These are phyloP conservation scores for Calameuta filiformis DNA, from an alignment of 2,888 invertebrate species.

Conservation along the genomic window DNA sequence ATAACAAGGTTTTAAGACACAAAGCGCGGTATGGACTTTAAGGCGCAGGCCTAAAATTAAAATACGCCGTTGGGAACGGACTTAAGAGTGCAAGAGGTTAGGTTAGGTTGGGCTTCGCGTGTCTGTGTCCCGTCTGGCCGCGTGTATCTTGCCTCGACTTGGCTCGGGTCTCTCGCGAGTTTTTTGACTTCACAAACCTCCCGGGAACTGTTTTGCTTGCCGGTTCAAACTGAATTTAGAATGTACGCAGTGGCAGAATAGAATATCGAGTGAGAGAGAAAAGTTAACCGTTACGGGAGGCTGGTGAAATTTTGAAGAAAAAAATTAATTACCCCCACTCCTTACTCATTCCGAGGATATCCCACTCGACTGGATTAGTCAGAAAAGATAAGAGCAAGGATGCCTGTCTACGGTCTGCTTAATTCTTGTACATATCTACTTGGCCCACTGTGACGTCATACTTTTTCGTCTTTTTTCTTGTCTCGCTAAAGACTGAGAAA, in stretches of 20 bases:
- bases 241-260: conserved; percentile 14
- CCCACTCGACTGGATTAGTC: conserved; percentile 35
- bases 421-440: too few relatives aligned
- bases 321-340: too few relatives aligned
- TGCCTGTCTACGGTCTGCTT: neutral
- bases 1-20: too few relatives aligned
- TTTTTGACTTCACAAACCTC: conserved; percentile 37
- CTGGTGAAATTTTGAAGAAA: too few relatives aligned
- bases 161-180: conserved; percentile 32
- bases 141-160: conserved; percentile 34
- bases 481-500: too few relatives aligned
- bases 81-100: conserved; percentile 31
- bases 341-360: too few relatives aligned
- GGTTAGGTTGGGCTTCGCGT: conserved; percentile 29
- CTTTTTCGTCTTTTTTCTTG: too few relatives aligned
- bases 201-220: conserved; percentile 37
- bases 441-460: too few relatives aligned
- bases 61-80: conserved; percentile 22
- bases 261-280: too few relatives aligned
- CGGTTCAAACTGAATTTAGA: conserved; percentile 44
- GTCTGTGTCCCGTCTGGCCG: conserved; percentile 42
- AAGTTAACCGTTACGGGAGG: too few relatives aligned
- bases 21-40: too few relatives aligned
- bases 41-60: conserved; percentile 26
- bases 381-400: neutral